Evolutionary conservation across 2,113 vertebrate genomes (phyloP), one percentile per base, ranked within the genome.

Genomic region (Oryzias javanicus): DNA sequence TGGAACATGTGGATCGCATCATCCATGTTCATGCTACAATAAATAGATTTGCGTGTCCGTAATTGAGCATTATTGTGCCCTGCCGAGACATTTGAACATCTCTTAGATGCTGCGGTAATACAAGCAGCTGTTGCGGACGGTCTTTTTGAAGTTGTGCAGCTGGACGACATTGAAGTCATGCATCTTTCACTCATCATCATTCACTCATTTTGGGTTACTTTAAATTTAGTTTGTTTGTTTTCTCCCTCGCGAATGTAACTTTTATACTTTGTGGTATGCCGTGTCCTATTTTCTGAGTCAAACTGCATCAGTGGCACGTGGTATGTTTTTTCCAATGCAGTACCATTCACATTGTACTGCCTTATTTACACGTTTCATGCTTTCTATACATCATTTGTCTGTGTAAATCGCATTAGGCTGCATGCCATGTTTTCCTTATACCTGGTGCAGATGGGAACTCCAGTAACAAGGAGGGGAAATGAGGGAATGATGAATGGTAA

Each of bases 401-500:
- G 70, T 78, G 60, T 74, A 76, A 80, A 75, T 69, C 69, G 49
- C 69, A 77, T 79, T 68, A 74, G 49, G 67, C 79, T 60, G 25
- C 64, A 40, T 48, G 69, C 69, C 69, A 64, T 52, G 53, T 72
- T 66, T 80, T 73, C 60, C 68, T 76, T 60, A 78, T 85, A 80
- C 74, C 76, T 86, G 75, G 52, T 70, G 75, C 73, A 70, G 69
- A 83, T 74, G 73, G 54, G 75, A 70, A 79, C 81, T 49, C 59
- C 72, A 81, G 49, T 74, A 82, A 72, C 72, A 74, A 83, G 35
- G 73, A 68, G 65, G 65, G 59, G 68, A 78, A 89, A 81, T 79
- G 66, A 74, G 59, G 71, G 77, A 78, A 82, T 72, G 65, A 85
- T 71, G 62, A 80, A 73, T 74, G 73, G 64, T 79, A 79, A 87